Evolutionary conservation across 2,113 vertebrate species (phyloP).

Genomic region (Peromyscus maniculatus): DNA sequence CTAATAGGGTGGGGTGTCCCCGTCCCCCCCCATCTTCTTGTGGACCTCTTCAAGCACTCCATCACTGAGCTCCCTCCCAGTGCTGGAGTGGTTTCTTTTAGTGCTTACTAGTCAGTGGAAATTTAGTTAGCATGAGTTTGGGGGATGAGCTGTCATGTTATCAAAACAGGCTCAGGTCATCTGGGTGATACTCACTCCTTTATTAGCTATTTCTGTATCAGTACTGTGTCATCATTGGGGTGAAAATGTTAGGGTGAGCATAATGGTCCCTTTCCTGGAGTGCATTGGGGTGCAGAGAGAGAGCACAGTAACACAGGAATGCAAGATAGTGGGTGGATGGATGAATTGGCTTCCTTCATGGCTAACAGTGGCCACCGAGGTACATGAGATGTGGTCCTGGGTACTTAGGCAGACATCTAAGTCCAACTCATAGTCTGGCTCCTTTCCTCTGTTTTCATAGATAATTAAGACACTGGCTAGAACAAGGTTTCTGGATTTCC

Average conservation of each 20-base stretch:
- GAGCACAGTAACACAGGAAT: not conserved
- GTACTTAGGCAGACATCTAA: not conserved
- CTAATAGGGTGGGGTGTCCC: constrained; percentile 7
- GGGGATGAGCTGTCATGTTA: not conserved
- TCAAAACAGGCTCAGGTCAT: not conserved
- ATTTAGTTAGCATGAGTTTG: not conserved
- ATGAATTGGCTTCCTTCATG: not conserved
- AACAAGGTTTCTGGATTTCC: not conserved
- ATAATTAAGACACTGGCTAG: not conserved
- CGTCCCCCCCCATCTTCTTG: not conserved
- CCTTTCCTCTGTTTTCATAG: not conserved
- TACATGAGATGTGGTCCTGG: not conserved
- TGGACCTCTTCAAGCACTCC: not conserved
- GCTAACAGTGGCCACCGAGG: not conserved
- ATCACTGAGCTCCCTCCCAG: not conserved
- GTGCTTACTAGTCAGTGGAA: not conserved
- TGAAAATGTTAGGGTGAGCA: not conserved
- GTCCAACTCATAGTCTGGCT: not conserved
- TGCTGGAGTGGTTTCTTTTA: not conserved
- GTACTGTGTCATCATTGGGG: not conserved
- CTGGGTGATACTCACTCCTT: not conserved
- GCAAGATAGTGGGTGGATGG: not conserved
- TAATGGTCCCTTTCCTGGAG: not conserved
- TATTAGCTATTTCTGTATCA: not conserved
- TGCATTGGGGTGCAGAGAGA: not conserved